Conservation (phyloP, 2,797 vertebrate genomes). For the Pristis pectinata region DNA sequence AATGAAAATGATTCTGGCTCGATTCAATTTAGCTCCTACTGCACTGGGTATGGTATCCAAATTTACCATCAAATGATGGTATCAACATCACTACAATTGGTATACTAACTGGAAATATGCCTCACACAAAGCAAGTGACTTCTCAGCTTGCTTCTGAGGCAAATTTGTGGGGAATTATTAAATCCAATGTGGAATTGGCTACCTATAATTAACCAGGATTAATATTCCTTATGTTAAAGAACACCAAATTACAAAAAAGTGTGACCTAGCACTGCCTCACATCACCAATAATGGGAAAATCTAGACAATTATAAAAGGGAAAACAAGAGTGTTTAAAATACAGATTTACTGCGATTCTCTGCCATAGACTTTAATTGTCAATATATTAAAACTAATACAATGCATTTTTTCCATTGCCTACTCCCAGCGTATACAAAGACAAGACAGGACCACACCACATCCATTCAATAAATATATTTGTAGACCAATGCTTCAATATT, state of each 20-base stretch:
- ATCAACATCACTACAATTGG: not conserved
- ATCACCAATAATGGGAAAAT: not conserved
- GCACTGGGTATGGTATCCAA: not conserved
- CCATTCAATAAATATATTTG: not conserved
- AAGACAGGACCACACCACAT: no score
- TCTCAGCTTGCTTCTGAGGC: not conserved
- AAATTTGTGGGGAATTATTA: not conserved
- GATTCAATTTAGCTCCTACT: not conserved
- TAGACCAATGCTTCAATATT: not conserved
- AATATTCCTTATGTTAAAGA: not conserved
- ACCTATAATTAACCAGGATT: not conserved
- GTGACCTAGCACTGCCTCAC: not conserved
- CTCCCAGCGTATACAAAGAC: not conserved
- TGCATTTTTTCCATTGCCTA: not conserved
- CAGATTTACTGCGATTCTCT: not conserved
- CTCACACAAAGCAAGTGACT: not conserved
- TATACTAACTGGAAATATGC: not conserved
- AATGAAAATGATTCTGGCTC: not conserved
- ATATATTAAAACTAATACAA: not conserved
- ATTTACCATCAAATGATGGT: not conserved
- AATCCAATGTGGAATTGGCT: not conserved
- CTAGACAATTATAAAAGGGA: not conserved
- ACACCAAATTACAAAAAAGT: not conserved
- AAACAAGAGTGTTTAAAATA: not conserved
- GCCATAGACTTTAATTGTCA: not conserved